phyloP scores from a whole-genome alignment of 1,140 invertebrate species.

The Sitodiplosis mosellana region DNA sequence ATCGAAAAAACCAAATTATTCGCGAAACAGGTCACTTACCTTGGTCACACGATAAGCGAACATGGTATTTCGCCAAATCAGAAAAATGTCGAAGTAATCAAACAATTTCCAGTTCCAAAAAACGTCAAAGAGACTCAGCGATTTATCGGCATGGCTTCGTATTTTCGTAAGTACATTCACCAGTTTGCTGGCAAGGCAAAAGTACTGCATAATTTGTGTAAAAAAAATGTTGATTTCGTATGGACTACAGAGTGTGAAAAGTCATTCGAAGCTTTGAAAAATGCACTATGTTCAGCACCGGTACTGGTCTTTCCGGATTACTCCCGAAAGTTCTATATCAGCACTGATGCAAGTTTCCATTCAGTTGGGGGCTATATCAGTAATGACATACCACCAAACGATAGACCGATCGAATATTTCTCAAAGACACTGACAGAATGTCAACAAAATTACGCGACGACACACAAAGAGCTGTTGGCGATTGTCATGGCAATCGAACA shows the following conservation, averaged over 20 bases:
- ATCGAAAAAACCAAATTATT: slow-evolving; percentile 16
- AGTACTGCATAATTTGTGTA: slow-evolving; percentile 10
- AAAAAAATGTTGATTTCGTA: slow-evolving; percentile 10
- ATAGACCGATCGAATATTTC: slow-evolving; percentile 9
- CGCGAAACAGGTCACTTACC: slow-evolving; percentile 13
- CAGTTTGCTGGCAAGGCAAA: slow-evolving; percentile 11
- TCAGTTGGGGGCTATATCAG: slow-evolving; percentile 9
- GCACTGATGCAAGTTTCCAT: slow-evolving; percentile 7
- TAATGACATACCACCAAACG: slow-evolving; percentile 5
- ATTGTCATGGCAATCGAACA: slow-evolving; percentile 24
- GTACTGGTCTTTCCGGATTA: slow-evolving; percentile 17
- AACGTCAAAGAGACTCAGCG: slow-evolving; percentile 9
- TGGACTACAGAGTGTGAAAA: slow-evolving; percentile 11
- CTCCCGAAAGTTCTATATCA: slow-evolving; percentile 6
- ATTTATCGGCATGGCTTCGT: slow-evolving; percentile 13
- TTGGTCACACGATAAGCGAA: slow-evolving; percentile 15
- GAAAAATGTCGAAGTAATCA: slow-evolving; percentile 11
- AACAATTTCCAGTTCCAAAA: slow-evolving; percentile 12
- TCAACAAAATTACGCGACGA: slow-evolving; percentile 14
- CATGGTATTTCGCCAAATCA: slow-evolving; percentile 13
- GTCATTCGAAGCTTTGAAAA: slow-evolving; percentile 13
- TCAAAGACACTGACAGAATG: slow-evolving; percentile 12
- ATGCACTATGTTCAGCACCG: slow-evolving; percentile 13
- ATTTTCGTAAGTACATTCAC: slow-evolving; percentile 10
- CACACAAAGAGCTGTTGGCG: slow-evolving; percentile 14